Conservation (phyloP, 2,888 invertebrate species). For the Saturnia japonica region DNA sequence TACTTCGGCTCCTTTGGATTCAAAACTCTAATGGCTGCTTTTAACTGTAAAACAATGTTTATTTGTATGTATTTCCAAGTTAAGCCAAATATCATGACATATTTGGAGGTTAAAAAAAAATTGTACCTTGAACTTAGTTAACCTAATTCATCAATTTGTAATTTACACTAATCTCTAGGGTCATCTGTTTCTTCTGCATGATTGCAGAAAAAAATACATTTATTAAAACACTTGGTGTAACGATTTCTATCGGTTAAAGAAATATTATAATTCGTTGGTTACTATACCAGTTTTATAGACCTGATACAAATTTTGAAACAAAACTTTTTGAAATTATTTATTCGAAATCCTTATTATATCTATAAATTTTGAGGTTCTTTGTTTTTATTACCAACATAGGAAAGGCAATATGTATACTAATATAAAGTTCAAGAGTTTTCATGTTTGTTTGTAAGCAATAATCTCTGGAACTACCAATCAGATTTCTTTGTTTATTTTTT, state of each 20-base stretch:
- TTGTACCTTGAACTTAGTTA: no score
- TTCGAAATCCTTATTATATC: no score
- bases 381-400: background rate
- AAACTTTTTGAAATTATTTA: no score
- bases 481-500: no score
- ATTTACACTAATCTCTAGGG: background rate
- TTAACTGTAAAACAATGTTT: conserved; percentile 72
- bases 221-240: no score
- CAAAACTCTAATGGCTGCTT: conserved; percentile 95
- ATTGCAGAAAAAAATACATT: no score
- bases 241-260: background rate
- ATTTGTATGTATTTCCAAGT: background rate
- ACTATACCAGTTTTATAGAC: background rate
- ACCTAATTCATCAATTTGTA: background rate
- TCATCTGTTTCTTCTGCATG: no score
- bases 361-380: background rate
- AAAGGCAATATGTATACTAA: no score
- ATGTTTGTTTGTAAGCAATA: no score
- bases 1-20: conserved; percentile 98
- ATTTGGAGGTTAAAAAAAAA: background rate
- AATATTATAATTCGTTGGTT: background rate
- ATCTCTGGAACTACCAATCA: no score
- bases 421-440: no score
- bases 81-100: background rate
- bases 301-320: no score